A percentile compares a stretch with the other conserved stretches of the same genome.
Conservation (phyloP, 2,888 invertebrate genomes). For the Clanis bilineata region DNA sequence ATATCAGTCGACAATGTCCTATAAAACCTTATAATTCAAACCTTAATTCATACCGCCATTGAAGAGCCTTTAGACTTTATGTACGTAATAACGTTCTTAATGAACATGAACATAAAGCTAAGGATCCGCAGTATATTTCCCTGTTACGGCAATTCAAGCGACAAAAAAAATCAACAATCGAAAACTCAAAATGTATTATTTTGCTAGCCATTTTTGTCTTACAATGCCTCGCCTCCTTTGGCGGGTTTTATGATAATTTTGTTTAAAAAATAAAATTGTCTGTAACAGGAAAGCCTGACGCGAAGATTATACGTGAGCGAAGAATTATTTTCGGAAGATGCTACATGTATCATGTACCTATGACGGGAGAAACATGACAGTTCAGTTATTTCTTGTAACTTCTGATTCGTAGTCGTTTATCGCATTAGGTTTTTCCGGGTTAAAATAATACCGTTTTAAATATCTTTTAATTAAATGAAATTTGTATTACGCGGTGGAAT, state of each 20-base stretch:
- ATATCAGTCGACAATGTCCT: no score
- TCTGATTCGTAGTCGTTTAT: constrained; percentile 41
- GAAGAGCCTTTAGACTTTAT: no score
- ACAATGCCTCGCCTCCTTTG: background rate
- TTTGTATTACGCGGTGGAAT: constrained; percentile 42
- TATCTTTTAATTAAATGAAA: constrained; percentile 41
- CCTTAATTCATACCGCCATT: no score
- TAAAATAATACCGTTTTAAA: constrained; percentile 43
- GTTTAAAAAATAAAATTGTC: background rate
- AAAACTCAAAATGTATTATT: background rate
- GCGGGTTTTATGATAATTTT: background rate
- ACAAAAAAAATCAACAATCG: constrained; percentile 49
- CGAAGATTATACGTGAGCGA: background rate
- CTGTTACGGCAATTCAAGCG: no score
- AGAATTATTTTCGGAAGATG: background rate
- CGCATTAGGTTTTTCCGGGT: constrained; percentile 42
- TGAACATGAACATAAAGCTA: no score
- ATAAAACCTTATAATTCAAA: no score
- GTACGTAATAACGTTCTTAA: no score
- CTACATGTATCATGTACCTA: background rate
- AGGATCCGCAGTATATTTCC: no score
- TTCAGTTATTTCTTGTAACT: constrained; percentile 40
- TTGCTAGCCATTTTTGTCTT: background rate
- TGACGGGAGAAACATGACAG: constrained; percentile 24
- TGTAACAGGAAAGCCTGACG: background rate